Conservation (phyloP, 2,797 vertebrate species). For the Micropoecilia bifurca region DNA sequence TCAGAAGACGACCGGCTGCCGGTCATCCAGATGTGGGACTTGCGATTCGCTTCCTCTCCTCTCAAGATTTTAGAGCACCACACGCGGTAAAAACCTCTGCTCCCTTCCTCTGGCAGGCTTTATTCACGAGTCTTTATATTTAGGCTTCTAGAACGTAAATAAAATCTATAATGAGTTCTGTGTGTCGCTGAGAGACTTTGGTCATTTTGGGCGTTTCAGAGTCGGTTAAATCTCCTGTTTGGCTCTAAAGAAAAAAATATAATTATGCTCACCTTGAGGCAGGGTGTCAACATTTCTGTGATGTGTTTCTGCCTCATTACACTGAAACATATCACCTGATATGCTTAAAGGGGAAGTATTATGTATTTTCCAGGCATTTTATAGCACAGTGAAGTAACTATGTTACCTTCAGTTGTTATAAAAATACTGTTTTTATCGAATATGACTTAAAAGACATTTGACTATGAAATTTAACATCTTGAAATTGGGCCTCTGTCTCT, state of each 20-base stretch:
- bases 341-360: background rate
- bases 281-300: too few relatives aligned
- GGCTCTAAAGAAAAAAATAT: background rate
- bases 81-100: slow-evolving; percentile 82
- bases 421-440: too few relatives aligned
- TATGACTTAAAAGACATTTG: too few relatives aligned
- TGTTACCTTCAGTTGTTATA: too few relatives aligned
- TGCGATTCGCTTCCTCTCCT: slow-evolving; percentile 96
- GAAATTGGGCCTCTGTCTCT: too few relatives aligned
- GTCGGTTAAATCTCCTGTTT: background rate
- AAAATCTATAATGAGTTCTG: background rate
- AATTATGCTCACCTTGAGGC: background rate
- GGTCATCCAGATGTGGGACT: slow-evolving; percentile 98
- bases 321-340: too few relatives aligned
- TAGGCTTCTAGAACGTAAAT: background rate
- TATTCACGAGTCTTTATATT: background rate
- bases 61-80: slow-evolving; percentile 96
- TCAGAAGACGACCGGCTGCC: slow-evolving; percentile 97
- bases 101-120: background rate
- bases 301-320: too few relatives aligned
- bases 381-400: too few relatives aligned
- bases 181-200: background rate
- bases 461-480: too few relatives aligned
- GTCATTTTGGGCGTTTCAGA: background rate
- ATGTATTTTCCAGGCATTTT: too few relatives aligned